Conservation (phyloP, 2,888 invertebrate genomes). For the Alcis repandata region DNA sequence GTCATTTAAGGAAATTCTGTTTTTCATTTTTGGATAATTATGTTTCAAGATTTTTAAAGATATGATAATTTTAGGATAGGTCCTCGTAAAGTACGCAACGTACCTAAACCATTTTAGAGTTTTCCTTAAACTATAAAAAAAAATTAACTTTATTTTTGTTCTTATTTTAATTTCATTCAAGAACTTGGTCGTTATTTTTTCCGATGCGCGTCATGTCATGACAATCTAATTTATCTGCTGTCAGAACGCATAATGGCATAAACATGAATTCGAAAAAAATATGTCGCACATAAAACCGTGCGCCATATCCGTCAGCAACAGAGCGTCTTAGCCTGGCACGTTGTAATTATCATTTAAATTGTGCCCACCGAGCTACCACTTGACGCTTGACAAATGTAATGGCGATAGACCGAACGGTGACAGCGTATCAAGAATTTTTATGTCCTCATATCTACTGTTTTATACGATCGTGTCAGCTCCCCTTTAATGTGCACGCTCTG, state of each 20-base stretch:
- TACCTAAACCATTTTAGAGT: no score
- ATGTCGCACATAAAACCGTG: constrained; percentile 49
- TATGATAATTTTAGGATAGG: no score
- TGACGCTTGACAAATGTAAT: constrained; percentile 86
- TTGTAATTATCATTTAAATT: constrained; percentile 85
- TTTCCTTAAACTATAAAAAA: no score
- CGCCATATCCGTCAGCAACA: constrained; percentile 54
- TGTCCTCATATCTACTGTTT: constrained; percentile 84
- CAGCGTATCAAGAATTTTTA: constrained; percentile 84
- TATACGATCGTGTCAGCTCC: constrained; percentile 80
- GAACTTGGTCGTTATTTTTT: background rate
- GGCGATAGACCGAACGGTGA: constrained; percentile 77
- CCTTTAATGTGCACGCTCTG: constrained; percentile 64
- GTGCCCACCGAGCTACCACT: constrained; percentile 78
- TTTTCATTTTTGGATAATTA: no score
- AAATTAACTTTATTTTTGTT: no score
- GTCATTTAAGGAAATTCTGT: no score
- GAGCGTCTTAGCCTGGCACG: constrained; percentile 56
- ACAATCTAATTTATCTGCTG: constrained; percentile 17
- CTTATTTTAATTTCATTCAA: no score
- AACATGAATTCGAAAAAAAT: constrained; percentile 33
- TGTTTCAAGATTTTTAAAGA: no score
- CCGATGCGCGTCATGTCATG: background rate
- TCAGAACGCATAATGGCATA: constrained; percentile 9
- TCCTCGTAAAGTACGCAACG: no score